Evolutionary conservation across 2,888 invertebrate species (phyloP).

Genomic region (Machimus rusticus): DNA sequence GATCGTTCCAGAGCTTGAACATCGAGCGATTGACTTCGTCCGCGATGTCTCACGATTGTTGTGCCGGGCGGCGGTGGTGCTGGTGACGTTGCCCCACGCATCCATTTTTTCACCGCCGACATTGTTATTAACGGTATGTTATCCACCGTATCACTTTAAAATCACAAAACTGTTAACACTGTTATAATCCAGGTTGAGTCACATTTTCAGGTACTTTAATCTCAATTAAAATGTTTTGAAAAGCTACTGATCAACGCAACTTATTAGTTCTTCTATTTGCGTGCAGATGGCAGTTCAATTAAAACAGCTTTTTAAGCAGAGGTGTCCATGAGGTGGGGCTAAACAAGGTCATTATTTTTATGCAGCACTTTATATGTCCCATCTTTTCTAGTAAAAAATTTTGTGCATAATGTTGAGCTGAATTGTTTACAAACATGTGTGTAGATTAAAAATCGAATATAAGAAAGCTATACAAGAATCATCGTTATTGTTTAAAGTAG

Average conservation of each 20-base stretch:
- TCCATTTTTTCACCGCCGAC: constrained; percentile 62
- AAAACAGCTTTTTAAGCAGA: background rate
- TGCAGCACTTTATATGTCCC: background rate
- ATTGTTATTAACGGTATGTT: constrained; percentile 50
- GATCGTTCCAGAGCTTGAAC: constrained; percentile 60
- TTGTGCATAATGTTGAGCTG: no score
- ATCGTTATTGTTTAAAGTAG: background rate
- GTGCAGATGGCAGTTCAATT: background rate
- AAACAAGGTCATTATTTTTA: background rate
- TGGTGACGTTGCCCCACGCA: constrained; percentile 52
- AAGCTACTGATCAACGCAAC: background rate
- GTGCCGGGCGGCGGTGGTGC: background rate
- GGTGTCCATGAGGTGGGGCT: background rate
- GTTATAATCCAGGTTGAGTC: background rate
- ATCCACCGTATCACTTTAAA: background rate
- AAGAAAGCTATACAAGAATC: background rate
- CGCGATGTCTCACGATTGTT: constrained; percentile 52
- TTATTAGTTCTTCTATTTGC: background rate
- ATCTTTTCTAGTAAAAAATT: no score
- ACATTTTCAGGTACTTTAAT: background rate
- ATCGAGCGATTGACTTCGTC: constrained; percentile 61
- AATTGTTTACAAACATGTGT: no score
- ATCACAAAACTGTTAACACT: background rate
- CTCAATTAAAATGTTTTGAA: background rate
- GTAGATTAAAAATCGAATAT: background rate